Conservation (phyloP, 2,113 vertebrate species). For the Scomber colias region DNA sequence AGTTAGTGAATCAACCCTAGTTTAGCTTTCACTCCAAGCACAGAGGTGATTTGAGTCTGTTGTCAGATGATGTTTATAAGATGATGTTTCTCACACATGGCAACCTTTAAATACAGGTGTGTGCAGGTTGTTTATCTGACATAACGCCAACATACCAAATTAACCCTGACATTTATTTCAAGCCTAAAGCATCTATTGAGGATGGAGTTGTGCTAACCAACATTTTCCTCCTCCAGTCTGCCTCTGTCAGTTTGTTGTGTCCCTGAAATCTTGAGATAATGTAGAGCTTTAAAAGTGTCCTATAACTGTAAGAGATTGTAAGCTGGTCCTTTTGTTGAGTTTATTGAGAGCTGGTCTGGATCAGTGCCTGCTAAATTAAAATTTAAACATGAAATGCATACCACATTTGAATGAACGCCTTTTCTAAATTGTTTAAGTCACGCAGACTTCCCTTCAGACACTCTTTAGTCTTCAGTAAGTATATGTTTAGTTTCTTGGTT, state of each 20-base stretch:
- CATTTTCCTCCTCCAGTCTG: neutral
- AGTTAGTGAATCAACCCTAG: too few relatives aligned
- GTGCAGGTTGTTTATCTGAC: neutral
- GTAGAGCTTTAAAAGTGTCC: neutral
- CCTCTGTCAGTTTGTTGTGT: neutral
- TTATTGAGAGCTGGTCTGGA: neutral
- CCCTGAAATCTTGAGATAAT: neutral
- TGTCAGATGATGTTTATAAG: neutral
- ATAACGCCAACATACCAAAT: conserved; percentile 2
- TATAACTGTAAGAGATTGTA: neutral
- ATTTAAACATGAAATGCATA: conserved; percentile 34
- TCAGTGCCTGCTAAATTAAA: conserved; percentile 32
- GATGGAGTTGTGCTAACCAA: conserved; percentile 1
- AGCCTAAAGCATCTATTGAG: conserved; percentile 10
- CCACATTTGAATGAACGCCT: conserved; percentile 6
- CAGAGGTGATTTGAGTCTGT: neutral
- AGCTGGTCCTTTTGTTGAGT: conserved; percentile 15
- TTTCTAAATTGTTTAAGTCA: neutral
- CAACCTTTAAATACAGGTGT: neutral
- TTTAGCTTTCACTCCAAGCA: too few relatives aligned
- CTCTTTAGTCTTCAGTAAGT: neutral
- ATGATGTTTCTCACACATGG: conserved; percentile 5
- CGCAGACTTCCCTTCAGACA: conserved; percentile 1
- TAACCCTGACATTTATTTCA: conserved; percentile 18
- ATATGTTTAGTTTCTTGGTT: neutral